Conservation (phyloP, 2,113 vertebrate genomes). For the Corythoichthys intestinalis region DNA sequence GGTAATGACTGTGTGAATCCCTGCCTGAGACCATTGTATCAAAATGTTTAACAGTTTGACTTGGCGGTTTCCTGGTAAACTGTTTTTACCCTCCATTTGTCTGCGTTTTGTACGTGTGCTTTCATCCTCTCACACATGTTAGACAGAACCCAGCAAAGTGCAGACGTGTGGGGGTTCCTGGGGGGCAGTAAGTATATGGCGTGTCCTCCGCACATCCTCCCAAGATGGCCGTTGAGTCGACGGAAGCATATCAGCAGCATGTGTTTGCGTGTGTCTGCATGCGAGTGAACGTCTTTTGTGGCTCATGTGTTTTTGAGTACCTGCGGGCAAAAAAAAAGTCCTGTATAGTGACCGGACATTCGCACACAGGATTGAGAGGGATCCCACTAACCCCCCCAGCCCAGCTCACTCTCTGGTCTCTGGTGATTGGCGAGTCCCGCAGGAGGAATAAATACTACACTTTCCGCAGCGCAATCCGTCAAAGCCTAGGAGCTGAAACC, state of each 20-base stretch:
- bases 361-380: slow-evolving; percentile 43
- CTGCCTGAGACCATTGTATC: neutral
- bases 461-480: slow-evolving; percentile 74
- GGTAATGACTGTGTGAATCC: too few relatives aligned
- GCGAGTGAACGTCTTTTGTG: slow-evolving; percentile 29
- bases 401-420: slow-evolving; percentile 47
- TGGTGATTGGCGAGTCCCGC: slow-evolving; percentile 75
- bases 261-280: slow-evolving; percentile 42
- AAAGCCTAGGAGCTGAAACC: slow-evolving; percentile 63
- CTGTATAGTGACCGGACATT: slow-evolving; percentile 28
- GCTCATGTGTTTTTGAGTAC: slow-evolving; percentile 42
- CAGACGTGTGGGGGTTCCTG: slow-evolving; percentile 27
- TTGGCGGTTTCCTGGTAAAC: neutral
- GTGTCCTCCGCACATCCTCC: slow-evolving; percentile 74
- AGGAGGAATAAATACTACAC: slow-evolving; percentile 71
- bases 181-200: slow-evolving; percentile 50
- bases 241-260: slow-evolving; percentile 38
- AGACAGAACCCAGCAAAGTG: slow-evolving; percentile 39
- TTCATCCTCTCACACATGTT: slow-evolving; percentile 44
- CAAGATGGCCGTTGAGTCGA: slow-evolving; percentile 62
- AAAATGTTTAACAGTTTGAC: neutral
- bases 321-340: slow-evolving; percentile 19
- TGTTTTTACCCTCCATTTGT: neutral
- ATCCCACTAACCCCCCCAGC: slow-evolving; percentile 37
- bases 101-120: slow-evolving; percentile 5